Evolutionary conservation across 2,113 vertebrate species (phyloP).

Genomic region (Ivindomyrus marchei): DNA sequence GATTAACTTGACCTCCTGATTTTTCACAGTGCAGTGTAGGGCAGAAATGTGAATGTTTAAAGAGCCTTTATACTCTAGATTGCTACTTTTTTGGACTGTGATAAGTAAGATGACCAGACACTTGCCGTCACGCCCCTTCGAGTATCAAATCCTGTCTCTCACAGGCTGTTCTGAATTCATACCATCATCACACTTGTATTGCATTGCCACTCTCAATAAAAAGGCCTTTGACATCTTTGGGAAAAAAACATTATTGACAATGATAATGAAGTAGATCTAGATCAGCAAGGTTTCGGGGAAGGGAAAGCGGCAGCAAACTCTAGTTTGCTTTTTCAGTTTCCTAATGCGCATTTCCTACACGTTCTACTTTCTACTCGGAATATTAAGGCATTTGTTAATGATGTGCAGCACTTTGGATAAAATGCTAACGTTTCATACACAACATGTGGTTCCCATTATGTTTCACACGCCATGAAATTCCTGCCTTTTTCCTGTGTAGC

Average conservation of each 20-base stretch:
- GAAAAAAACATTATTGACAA: background rate
- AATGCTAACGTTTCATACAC: background rate
- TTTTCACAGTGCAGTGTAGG: background rate
- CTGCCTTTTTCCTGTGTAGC: background rate
- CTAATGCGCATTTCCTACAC: background rate
- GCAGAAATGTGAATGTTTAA: background rate
- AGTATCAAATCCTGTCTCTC: background rate
- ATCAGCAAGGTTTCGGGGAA: background rate
- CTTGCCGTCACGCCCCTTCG: background rate
- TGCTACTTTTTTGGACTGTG: background rate
- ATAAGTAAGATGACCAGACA: background rate
- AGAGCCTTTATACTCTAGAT: background rate
- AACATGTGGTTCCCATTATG: background rate
- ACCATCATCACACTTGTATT: background rate
- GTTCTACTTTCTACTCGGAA: background rate
- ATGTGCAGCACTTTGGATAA: slow-evolving; percentile 6
- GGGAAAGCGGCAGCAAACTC: background rate
- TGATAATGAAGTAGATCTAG: background rate
- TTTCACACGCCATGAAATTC: background rate
- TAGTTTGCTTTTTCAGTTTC: background rate
- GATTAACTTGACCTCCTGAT: background rate
- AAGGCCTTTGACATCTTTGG: background rate
- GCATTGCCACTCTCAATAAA: background rate
- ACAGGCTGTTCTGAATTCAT: background rate
- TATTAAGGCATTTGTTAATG: background rate